Conservation (phyloP, 1,140 invertebrate species). For the Musca domestica region DNA sequence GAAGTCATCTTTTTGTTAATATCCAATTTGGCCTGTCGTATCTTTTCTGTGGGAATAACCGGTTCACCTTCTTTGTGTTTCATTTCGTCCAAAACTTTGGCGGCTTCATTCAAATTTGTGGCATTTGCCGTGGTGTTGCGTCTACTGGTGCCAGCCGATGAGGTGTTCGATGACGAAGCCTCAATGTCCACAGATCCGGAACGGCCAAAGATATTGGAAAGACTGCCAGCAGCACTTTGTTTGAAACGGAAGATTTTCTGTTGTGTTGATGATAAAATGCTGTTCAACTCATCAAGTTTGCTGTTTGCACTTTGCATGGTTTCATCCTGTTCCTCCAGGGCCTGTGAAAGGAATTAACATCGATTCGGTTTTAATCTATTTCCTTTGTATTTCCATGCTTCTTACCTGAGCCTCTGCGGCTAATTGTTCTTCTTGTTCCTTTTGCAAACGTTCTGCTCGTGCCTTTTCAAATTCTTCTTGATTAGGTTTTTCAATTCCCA, state of each 20-base stretch:
- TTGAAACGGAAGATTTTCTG: conserved; percentile 86
- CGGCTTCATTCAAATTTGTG: conserved; percentile 53
- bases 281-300: conserved; percentile 81
- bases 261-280: conserved; percentile 76
- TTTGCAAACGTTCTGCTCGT: conserved; percentile 38
- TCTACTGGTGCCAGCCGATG: conserved; percentile 29
- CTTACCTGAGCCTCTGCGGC: conserved; percentile 55
- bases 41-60: conserved; percentile 40
- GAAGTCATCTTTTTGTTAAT: conserved; percentile 61
- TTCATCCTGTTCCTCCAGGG: conserved; percentile 69
- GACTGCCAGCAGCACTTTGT: conserved; percentile 54
- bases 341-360: conserved; percentile 56
- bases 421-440: conserved; percentile 51
- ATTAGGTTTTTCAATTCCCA: conserved; percentile 66
- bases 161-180: conserved; percentile 47
- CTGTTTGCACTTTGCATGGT: conserved; percentile 66
- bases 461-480: conserved; percentile 64
- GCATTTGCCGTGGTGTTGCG: conserved; percentile 31
- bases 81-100: conserved; percentile 56
- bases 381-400: no score
- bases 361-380: neutral
- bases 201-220: conserved; percentile 41
- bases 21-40: conserved; percentile 53
- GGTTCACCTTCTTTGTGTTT: conserved; percentile 34
- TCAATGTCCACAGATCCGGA: conserved; percentile 22